Evolutionary conservation across 2,888 invertebrate species (phyloP).

Genomic region (Acrocyrtus sp.): DNA sequence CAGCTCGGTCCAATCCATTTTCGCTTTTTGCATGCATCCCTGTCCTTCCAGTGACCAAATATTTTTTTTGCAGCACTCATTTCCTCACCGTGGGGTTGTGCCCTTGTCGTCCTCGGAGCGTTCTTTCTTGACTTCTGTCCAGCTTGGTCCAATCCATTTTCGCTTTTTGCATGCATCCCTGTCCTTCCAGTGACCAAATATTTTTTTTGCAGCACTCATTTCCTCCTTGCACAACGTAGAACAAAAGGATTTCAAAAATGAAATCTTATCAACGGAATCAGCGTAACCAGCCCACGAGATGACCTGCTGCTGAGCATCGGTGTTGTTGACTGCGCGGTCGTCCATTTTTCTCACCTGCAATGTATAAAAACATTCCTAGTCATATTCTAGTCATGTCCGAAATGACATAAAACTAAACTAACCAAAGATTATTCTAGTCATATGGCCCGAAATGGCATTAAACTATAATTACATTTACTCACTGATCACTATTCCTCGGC

Average conservation of each 20-base stretch:
- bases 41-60: not conserved
- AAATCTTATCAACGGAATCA: slow-evolving; percentile 5
- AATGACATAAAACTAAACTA: no score
- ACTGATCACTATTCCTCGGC: no score
- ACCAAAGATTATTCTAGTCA: no score
- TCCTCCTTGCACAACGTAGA: not conserved
- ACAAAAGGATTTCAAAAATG: slow-evolving; percentile 2
- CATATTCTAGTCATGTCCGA: no score
- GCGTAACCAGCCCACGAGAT: slow-evolving; percentile 1
- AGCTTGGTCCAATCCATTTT: slow-evolving; percentile 4
- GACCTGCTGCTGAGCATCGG: not conserved
- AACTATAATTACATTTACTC: no score
- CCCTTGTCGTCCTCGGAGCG: no score
- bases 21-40: not conserved
- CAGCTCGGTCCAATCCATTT: slow-evolving; percentile 4
- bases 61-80: not conserved
- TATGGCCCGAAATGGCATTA: no score
- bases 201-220: not conserved
- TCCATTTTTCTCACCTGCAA: no score
- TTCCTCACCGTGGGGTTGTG: no score
- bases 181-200: not conserved
- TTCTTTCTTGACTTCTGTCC: not conserved
- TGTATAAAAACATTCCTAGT: no score
- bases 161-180: not conserved
- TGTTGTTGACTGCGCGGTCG: no score